Evolutionary conservation across 2,888 invertebrate genomes (phyloP), one percentile per base, ranked within the genome.

Genomic region (Caenorhabditis sp.): DNA sequence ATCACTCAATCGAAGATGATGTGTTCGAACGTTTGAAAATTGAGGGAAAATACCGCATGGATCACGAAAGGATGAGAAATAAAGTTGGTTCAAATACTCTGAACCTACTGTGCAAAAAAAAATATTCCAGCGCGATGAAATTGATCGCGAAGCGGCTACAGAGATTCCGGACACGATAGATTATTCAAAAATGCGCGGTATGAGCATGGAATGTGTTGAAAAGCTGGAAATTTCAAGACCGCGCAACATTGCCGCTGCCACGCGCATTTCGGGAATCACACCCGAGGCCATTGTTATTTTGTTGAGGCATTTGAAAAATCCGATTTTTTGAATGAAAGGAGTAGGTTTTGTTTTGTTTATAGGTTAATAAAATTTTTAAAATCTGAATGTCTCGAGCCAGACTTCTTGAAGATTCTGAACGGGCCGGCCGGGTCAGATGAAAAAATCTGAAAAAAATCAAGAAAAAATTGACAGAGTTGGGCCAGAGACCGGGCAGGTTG

Each of bases 131-230:
- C 69, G 73, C 43, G 66, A 74, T 17, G 79, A 81, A 62, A 78
- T 86, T 43, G 77, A 81, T 24, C 67, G 76, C 3, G 86, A 84
- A 67, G 64, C 83, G 17, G 58, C 69, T 2, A 77, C 78, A 5
- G 58, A 58, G 24, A 70, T 86, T 23, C 85, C 86, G 8, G 82
- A 83, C 23, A 66, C 80, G 51, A 71, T 84, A 14, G 79, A 84
- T 62, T 86, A 83, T 61, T 60, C 73, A 1, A 55, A 58, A 24
- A 76, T 85, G 63, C 60, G 61, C 17, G 94, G 70, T 92, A 93
- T 6, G 93, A 95, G 89, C 93, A 93, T 79, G 59, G 88, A 88
- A 67, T 81, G 86, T 37, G 65, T 81, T 21, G 88, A 88, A 66
- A 88, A 87, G 61, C 58, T 88, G 64, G 79, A 82, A 14, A 31